A percentile compares a stretch with the other conserved stretches of the same genome.
Conservation (phyloP, 2,888 invertebrate genomes). For the Leistus spinibarbis region DNA sequence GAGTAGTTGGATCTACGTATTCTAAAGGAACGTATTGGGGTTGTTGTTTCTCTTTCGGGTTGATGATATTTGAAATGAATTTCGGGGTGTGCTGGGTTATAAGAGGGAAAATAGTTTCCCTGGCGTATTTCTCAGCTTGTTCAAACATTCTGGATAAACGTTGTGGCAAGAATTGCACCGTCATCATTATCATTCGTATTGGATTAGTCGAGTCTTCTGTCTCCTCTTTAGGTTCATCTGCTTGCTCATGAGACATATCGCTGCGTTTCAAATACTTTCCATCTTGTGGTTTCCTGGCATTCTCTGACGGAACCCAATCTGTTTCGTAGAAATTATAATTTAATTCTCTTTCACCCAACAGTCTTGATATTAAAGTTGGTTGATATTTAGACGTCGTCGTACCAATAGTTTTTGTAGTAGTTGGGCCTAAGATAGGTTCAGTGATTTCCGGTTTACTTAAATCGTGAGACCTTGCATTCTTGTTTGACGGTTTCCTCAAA, state of each 20-base stretch:
- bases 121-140: conserved; percentile 80
- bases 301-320: conserved; percentile 51
- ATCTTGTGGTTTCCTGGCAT: conserved; percentile 44
- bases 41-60: conserved; percentile 44
- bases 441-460: conserved; percentile 64
- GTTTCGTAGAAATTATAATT: conserved; percentile 49
- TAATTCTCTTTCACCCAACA: conserved; percentile 44
- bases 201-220: conserved; percentile 13
- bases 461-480: conserved; percentile 60
- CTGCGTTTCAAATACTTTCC: conserved; percentile 52
- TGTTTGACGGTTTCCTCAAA: conserved; percentile 65
- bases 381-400: conserved; percentile 47
- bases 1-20: conserved; percentile 48
- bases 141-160: conserved; percentile 78
- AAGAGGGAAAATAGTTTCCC: conserved; percentile 75
- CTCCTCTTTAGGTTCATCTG: conserved; percentile 35
- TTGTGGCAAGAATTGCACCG: conserved; percentile 80
- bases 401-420: conserved; percentile 53
- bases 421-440: conserved; percentile 67
- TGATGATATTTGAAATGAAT: conserved; percentile 59
- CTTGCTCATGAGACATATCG: conserved; percentile 48
- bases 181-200: conserved; percentile 54
- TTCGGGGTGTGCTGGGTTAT: conserved; percentile 81
- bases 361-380: conserved; percentile 13
- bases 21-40: conserved; percentile 53